These are phyloP conservation scores for Brachypalpus laphriformis DNA, from an alignment of 2,888 invertebrate genomes.

Conservation along the genomic window DNA sequence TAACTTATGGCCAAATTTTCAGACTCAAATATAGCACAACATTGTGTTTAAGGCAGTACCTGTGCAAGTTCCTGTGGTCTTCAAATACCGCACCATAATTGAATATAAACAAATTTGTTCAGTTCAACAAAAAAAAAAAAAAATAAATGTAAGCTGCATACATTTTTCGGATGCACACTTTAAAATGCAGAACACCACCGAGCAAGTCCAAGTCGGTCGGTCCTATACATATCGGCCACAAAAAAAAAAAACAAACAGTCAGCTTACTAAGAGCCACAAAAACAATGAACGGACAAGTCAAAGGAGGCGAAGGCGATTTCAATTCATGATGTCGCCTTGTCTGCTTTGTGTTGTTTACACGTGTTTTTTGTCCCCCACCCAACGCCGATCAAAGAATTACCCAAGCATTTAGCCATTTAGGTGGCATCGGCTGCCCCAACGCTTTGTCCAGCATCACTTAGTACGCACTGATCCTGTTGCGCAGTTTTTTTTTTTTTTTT, in stretches of 20 bases:
- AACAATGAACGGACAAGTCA: slow-evolving; percentile 70
- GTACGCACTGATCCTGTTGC: slow-evolving; percentile 32
- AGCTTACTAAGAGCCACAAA: slow-evolving; percentile 38
- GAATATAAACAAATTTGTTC: slow-evolving; percentile 72
- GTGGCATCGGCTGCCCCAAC: slow-evolving; percentile 71
- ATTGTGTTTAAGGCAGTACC: background rate
- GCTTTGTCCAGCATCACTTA: slow-evolving; percentile 72
- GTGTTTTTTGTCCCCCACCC: slow-evolving; percentile 70
- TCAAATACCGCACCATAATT: slow-evolving; percentile 43
- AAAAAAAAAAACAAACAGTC: slow-evolving; percentile 48
- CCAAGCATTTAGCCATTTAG: slow-evolving; percentile 74
- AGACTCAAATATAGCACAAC: background rate
- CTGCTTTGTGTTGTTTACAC: slow-evolving; percentile 73
- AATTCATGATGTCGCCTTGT: slow-evolving; percentile 74
- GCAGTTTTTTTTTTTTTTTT: background rate
- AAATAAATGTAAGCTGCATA: slow-evolving; percentile 17
- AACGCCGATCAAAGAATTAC: slow-evolving; percentile 70
- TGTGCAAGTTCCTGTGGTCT: background rate
- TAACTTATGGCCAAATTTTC: no score
- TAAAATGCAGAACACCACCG: slow-evolving; percentile 70
- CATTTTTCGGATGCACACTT: slow-evolving; percentile 68
- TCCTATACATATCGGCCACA: slow-evolving; percentile 2
- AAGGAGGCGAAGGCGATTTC: slow-evolving; percentile 71
- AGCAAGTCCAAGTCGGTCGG: slow-evolving; percentile 47
- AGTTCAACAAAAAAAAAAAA: slow-evolving; percentile 1